These are phyloP conservation scores for Salticus scenicus DNA, from an alignment of 2,888 invertebrate genomes.

Conservation along the genomic window DNA sequence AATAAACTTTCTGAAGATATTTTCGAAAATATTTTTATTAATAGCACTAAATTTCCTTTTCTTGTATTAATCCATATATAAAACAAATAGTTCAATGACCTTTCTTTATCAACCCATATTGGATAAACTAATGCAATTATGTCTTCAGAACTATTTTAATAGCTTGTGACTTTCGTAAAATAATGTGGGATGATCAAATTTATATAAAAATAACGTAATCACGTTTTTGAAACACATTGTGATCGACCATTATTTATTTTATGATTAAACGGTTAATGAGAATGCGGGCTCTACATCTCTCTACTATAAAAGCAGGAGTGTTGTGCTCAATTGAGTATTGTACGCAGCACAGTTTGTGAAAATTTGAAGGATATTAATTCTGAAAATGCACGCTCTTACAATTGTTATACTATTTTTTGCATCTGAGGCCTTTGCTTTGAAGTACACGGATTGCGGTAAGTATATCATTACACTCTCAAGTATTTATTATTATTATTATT, in stretches of 20 bases:
- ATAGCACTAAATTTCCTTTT: no score
- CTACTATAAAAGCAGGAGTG: no score
- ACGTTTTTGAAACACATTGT: not conserved
- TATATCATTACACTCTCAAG: not conserved
- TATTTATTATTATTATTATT: no score
- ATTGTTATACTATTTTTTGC: conserved; percentile 18
- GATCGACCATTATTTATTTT: not conserved
- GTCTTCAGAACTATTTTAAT: not conserved
- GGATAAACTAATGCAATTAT: not conserved
- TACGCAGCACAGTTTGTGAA: not conserved
- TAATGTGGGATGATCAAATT: not conserved
- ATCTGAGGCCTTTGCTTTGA: conserved; percentile 37
- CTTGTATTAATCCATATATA: no score
- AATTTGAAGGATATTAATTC: not conserved
- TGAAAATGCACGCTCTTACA: not conserved
- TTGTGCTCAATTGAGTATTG: no score
- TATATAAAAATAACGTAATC: not conserved
- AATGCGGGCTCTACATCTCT: conserved; percentile 15
- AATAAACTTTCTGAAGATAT: no score
- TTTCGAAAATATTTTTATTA: no score
- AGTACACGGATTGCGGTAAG: conserved; percentile 61
- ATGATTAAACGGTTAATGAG: not conserved
- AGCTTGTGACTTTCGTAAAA: not conserved
- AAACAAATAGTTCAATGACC: no score
- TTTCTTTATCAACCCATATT: not conserved